These are phyloP conservation scores for Eremophila alpestris DNA, from an alignment of 2,797 vertebrate genomes.

Conservation along the genomic window DNA sequence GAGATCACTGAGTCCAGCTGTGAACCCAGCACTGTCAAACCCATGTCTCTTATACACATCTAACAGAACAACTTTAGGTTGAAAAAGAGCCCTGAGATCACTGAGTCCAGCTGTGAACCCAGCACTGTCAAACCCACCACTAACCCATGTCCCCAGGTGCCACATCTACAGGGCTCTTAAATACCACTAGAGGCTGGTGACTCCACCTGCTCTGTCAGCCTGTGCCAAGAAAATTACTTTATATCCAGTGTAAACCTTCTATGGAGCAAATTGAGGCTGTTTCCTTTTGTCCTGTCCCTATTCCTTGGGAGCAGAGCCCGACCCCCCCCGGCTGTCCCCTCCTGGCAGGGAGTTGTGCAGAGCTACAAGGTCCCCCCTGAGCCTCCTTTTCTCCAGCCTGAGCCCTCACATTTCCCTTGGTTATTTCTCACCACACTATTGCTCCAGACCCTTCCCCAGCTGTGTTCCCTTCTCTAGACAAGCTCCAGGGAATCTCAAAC, in stretches of 20 bases:
- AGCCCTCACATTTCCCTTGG: neutral
- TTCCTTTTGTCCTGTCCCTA: neutral
- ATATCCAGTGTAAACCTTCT: neutral
- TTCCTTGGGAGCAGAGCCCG: accelerated
- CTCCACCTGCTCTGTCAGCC: neutral
- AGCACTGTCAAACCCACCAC: neutral
- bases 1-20: no score
- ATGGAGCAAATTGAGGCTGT: neutral
- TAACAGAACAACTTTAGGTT: no score
- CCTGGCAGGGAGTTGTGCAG: neutral
- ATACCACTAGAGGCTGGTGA: no score
- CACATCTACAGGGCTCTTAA: neutral
- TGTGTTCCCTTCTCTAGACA: neutral
- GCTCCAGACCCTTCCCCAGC: neutral
- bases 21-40: neutral
- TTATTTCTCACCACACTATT: neutral
- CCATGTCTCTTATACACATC: no score
- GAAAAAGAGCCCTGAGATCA: neutral
- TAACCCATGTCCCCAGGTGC: no score
- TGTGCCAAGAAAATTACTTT: neutral
- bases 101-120: no score
- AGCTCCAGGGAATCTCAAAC: accelerated
- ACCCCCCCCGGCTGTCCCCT: accelerated
- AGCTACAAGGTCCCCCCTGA: accelerated
- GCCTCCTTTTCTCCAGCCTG: neutral